Evolutionary conservation across 2,113 vertebrate species (phyloP).

Genomic region (Barnardius zonarius): DNA sequence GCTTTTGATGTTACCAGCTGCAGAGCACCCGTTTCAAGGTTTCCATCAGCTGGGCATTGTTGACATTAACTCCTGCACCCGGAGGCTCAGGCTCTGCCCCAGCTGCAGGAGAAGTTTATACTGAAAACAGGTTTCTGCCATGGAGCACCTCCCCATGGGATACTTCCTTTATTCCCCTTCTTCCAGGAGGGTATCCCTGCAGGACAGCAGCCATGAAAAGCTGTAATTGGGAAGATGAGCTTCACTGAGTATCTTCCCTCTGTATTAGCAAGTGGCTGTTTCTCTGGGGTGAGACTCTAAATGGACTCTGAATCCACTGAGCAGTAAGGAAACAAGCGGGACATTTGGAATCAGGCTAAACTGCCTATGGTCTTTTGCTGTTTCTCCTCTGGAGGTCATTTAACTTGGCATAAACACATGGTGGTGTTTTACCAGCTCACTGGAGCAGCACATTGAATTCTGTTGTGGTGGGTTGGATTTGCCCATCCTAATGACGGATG

Average conservation of each 20-base stretch:
- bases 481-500: accelerated
- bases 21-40: background rate
- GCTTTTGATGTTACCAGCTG: background rate
- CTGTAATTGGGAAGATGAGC: background rate
- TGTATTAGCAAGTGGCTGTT: accelerated
- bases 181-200: background rate
- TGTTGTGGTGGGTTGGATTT: background rate
- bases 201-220: too few species aligned
- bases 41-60: background rate
- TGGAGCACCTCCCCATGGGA: too few species aligned
- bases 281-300: background rate
- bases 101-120: background rate
- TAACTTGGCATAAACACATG: background rate
- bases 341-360: background rate
- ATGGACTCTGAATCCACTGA: background rate
- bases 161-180: background rate
- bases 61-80: background rate
- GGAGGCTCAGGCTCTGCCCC: background rate
- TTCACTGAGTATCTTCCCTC: background rate
- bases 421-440: background rate
- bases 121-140: background rate
- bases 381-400: background rate
- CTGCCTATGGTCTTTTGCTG: background rate
- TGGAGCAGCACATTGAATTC: background rate
- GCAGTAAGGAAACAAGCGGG: background rate